Evolutionary conservation across 2,797 vertebrate genomes (phyloP), one percentile per base, ranked within the genome.

Genomic region (Sebastes steindachneri): DNA sequence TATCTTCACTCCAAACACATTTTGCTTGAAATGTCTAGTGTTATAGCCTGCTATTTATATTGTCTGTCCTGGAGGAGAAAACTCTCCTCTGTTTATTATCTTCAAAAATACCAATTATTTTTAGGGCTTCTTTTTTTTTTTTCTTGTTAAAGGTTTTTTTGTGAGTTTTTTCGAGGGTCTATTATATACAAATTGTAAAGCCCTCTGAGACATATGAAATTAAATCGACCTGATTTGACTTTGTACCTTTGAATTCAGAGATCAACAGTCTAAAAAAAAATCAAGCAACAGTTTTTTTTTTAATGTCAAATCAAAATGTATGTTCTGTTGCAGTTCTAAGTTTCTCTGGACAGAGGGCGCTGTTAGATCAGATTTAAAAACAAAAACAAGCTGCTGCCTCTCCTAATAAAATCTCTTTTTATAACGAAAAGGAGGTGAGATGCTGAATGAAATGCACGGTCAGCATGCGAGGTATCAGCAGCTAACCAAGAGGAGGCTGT

Each of bases 271-370:
- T 28, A 33, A 41, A n/a, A 54, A 54, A 48, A 37, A 66, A n/a
- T 67, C 21, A 28, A 55, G 9, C 23, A 31, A 64, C 48, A 17
- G 8, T n/a, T 6, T 3, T 29, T 3, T 29, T 59, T 23, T 19
- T 4, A 15, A 51, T 29, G 41, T 21, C 33, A 21, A 21, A 35
- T 53, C 3, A 23, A 19, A 69, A 17, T 6, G 1, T 5, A 51
- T 6, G 7, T 35, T 48, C 6, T 25, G 10, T 14, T 87, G 89
- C 77, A 91, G 76, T 92, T 91, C 37, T 33, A 1, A 1, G 10
- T 63, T 11, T 15, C 19, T 11, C 15, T 33, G 12, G 67, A 87
- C 59, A 93, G 93, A 89, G 91, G 93, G 89, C 51, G 77, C 90
- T 90, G 84, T 86, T 82, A 67, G 25, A 88, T 77, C 37, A 92